Conservation (phyloP, 2,888 invertebrate species). For the Oscheius sp. region DNA sequence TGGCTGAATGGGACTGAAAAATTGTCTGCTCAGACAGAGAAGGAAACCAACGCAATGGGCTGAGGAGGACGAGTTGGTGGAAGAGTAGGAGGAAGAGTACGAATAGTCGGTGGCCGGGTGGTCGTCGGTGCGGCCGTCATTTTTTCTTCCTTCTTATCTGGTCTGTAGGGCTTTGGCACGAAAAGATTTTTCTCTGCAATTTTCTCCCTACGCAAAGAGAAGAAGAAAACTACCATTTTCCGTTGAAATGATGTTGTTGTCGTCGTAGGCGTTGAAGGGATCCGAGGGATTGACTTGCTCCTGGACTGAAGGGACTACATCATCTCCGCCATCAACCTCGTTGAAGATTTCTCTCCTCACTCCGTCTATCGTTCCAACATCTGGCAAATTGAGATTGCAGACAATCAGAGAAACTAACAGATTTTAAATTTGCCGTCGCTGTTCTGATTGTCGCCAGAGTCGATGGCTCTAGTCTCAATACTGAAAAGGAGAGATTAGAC, state of each 20-base stretch:
- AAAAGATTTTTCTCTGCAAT: constrained; percentile 61
- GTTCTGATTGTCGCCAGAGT: constrained; percentile 22
- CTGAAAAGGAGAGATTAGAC: not conserved
- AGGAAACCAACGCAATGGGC: constrained; percentile 23
- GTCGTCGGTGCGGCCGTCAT: constrained; percentile 45
- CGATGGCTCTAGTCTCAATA: constrained; percentile 26
- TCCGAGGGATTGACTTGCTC: constrained; percentile 38
- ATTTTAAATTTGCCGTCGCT: constrained; percentile 45
- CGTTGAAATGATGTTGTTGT: constrained; percentile 53
- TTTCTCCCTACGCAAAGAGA: not conserved
- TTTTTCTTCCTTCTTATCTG: constrained; percentile 58
- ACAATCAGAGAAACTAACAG: no score
- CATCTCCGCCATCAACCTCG: constrained; percentile 55
- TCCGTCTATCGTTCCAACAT: constrained; percentile 59
- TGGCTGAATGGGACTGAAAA: constrained; percentile 43
- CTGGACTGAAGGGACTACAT: constrained; percentile 27
- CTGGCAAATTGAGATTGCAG: no score
- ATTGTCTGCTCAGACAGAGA: constrained; percentile 35
- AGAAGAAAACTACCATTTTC: constrained; percentile 45
- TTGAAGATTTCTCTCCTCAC: constrained; percentile 56
- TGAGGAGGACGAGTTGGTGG: constrained; percentile 35
- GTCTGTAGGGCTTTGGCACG: constrained; percentile 64
- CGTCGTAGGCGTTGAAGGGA: constrained; percentile 66
- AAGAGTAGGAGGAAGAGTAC: constrained; percentile 44
- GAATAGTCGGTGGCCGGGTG: constrained; percentile 41